Percentiles rank a stretch among this genome's conserved stretches.
These are phyloP conservation scores for Clusia tigrina DNA, from an alignment of 2,888 invertebrate species.

Conservation along the genomic window DNA sequence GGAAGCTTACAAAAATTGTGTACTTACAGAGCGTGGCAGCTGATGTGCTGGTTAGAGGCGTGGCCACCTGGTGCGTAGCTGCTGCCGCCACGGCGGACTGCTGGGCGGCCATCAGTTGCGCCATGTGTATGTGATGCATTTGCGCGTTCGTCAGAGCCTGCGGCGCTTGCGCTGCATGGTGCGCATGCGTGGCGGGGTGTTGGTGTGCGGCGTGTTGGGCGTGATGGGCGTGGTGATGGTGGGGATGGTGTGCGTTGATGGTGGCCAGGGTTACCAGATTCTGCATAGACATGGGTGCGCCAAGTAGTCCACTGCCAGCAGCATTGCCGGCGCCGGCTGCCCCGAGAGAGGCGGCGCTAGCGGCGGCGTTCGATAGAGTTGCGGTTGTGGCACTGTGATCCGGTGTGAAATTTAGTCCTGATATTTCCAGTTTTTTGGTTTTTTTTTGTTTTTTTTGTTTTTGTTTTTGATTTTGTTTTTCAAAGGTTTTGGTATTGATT, in stretches of 20 bases:
- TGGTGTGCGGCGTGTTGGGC: conserved; percentile 25
- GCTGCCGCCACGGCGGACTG: conserved; percentile 57
- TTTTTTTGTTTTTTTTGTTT: conserved; percentile 44
- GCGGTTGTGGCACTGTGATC: conserved; percentile 63
- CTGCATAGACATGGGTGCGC: conserved; percentile 87
- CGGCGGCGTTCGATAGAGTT: conserved; percentile 61
- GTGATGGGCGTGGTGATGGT: conserved; percentile 61
- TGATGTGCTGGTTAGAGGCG: conserved; percentile 52
- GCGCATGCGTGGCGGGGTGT: conserved; percentile 34
- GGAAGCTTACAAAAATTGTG: too few relatives aligned
- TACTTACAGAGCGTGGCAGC: conserved; percentile 65
- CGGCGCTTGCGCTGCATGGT: conserved; percentile 38
- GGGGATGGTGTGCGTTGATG: conserved; percentile 38
- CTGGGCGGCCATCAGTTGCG: conserved; percentile 51
- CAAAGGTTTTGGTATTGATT: conserved; percentile 35
- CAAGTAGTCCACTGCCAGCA: conserved; percentile 65
- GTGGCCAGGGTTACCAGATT: conserved; percentile 80
- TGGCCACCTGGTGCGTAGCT: conserved; percentile 64
- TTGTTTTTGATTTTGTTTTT: conserved; percentile 35
- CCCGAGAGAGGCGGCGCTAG: conserved; percentile 40
- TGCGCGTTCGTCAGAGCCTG: too few relatives aligned
- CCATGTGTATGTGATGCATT: conserved; percentile 40
- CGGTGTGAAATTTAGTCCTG: conserved; percentile 66
- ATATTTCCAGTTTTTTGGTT: conserved; percentile 57
- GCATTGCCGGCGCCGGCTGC: conserved; percentile 53